Conservation (phyloP, 1,140 invertebrate genomes). For the Stratiolaelaps scimitus region DNA sequence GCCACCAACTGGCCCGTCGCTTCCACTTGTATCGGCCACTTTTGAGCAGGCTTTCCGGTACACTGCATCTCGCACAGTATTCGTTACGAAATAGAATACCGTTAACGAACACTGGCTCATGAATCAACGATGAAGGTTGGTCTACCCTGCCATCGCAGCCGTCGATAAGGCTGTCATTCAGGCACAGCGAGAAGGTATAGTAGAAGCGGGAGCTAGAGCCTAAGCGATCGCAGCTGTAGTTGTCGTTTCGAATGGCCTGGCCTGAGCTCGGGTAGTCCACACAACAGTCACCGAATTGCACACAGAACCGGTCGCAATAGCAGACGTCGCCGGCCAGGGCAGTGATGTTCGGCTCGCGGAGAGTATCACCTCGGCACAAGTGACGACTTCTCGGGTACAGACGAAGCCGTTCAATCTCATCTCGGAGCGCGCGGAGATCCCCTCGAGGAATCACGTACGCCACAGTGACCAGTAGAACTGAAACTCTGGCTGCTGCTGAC, state of each 20-base stretch:
- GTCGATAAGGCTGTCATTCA: neutral
- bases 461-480: neutral
- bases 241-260: neutral
- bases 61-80: neutral
- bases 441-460: neutral
- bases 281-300: slow-evolving; percentile 19
- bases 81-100: neutral
- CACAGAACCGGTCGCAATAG: slow-evolving; percentile 3
- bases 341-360: slow-evolving; percentile 1
- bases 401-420: neutral
- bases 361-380: slow-evolving; percentile 1
- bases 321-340: slow-evolving; percentile 22
- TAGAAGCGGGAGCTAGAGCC: neutral
- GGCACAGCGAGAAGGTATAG: neutral
- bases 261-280: neutral
- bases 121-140: slow-evolving; percentile 9
- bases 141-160: neutral
- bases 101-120: neutral
- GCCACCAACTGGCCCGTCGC: neutral
- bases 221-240: neutral
- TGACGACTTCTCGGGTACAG: neutral
- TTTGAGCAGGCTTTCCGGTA: neutral
- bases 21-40: neutral
- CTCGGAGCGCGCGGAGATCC: neutral
- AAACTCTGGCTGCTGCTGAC: no score